Evolutionary conservation across 2,888 invertebrate species (phyloP).

Genomic region (Saturnia japonica): DNA sequence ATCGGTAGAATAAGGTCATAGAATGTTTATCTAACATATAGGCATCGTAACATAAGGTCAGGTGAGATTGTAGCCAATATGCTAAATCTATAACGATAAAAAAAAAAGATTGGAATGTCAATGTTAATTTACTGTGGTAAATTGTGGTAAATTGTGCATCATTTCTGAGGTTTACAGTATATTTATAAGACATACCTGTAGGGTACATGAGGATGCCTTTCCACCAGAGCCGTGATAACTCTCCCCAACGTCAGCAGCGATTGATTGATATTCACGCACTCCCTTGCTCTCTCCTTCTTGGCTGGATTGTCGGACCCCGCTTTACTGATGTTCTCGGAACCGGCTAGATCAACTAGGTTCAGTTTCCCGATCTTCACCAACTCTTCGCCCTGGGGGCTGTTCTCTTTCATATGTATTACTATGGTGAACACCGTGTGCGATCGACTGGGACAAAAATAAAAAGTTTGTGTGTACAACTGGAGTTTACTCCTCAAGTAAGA

Average conservation of each 20-base stretch:
- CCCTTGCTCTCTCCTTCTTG: conserved; percentile 86
- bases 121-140: too few species aligned
- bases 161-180: too few species aligned
- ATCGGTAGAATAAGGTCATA: too few species aligned
- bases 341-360: conserved; percentile 98
- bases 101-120: too few species aligned
- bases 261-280: conserved; percentile 98
- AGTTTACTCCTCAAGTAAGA: too few species aligned
- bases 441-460: conserved; percentile 82
- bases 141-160: too few species aligned
- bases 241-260: conserved; percentile 95
- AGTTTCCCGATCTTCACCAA: conserved; percentile 96
- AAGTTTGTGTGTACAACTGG: too few species aligned
- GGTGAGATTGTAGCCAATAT: too few species aligned
- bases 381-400: conserved; percentile 93
- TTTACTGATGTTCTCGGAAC: conserved; percentile 98
- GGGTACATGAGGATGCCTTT: conserved; percentile 95
- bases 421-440: conserved; percentile 98
- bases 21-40: too few species aligned
- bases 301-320: conserved; percentile 95
- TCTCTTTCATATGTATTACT: conserved; percentile 96
- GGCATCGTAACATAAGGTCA: too few species aligned
- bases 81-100: too few species aligned
- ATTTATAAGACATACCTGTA: conserved; percentile 85
- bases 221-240: conserved; percentile 96